phyloP scores from a whole-genome alignment of 2,113 vertebrate genomes.

The Lampris megalopsis region DNA sequence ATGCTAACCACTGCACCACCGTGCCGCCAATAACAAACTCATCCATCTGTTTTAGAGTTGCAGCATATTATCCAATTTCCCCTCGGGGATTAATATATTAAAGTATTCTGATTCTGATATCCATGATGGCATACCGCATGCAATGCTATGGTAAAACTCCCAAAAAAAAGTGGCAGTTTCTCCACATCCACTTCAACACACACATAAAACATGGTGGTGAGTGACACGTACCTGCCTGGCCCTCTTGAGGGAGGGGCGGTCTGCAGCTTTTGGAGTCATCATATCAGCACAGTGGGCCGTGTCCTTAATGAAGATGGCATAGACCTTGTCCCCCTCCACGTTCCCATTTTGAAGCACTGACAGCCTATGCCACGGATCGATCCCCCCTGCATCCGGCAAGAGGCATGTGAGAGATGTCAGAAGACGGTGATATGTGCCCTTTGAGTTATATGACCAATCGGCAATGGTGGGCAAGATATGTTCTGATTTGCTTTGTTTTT shows the following conservation, averaged over 20 bases:
- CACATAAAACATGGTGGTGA: not conserved
- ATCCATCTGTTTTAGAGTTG: too few relatives aligned
- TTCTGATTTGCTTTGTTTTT: too few relatives aligned
- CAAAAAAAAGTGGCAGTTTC: too few relatives aligned
- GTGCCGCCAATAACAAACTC: too few relatives aligned
- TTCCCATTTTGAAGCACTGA: constrained; percentile 70
- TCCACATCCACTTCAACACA: too few relatives aligned
- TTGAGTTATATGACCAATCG: not conserved
- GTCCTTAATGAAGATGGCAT: constrained; percentile 75
- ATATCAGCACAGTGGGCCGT: constrained; percentile 83
- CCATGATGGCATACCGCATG: too few relatives aligned
- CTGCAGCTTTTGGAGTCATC: constrained; percentile 38
- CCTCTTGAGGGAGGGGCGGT: constrained; percentile 67
- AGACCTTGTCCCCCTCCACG: constrained; percentile 40
- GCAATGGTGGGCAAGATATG: too few relatives aligned
- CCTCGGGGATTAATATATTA: too few relatives aligned
- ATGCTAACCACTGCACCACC: too few relatives aligned
- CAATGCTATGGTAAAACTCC: too few relatives aligned
- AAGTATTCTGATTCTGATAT: too few relatives aligned
- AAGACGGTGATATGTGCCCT: not conserved
- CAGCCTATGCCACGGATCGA: constrained; percentile 82
- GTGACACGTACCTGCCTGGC: constrained; percentile 71
- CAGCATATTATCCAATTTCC: too few relatives aligned
- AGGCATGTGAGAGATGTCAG: not conserved
- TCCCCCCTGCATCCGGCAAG: constrained; percentile 65